Evolutionary conservation across 2,888 invertebrate species (phyloP).

Genomic region (Tetropium fuscum): DNA sequence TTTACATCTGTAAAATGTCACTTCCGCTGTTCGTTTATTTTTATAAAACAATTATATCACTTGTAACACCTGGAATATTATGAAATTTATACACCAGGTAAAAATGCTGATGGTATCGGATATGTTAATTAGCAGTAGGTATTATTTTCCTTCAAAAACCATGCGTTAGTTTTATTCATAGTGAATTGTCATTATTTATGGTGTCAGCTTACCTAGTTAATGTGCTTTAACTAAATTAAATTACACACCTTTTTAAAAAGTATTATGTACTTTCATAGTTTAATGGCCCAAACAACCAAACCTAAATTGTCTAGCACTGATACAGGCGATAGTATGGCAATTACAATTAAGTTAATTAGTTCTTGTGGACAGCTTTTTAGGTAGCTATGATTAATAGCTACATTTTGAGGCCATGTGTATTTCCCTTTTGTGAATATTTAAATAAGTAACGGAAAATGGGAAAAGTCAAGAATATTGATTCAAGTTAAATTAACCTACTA

Average conservation of each 20-base stretch:
- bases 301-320: slow-evolving; percentile 29
- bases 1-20: slow-evolving; percentile 55
- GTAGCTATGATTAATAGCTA: neutral
- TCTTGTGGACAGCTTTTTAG: slow-evolving; percentile 6
- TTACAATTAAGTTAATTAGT: slow-evolving; percentile 17
- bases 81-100: slow-evolving; percentile 41
- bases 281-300: slow-evolving; percentile 23
- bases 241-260: slow-evolving; percentile 33
- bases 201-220: slow-evolving; percentile 26
- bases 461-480: no score
- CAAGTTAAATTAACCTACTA: no score
- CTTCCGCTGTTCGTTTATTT: slow-evolving; percentile 47
- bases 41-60: slow-evolving; percentile 45
- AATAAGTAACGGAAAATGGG: no score
- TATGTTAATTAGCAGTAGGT: slow-evolving; percentile 49
- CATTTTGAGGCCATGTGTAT: no score
- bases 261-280: slow-evolving; percentile 19
- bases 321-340: slow-evolving; percentile 7
- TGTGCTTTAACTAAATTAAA: slow-evolving; percentile 37
- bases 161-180: slow-evolving; percentile 30
- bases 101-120: slow-evolving; percentile 45
- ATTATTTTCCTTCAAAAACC: slow-evolving; percentile 41
- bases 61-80: slow-evolving; percentile 42
- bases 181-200: slow-evolving; percentile 40
- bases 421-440: no score